A percentile compares a stretch with the other conserved stretches of the same genome.
phyloP scores from a whole-genome alignment of 1,140 invertebrate genomes.

The Semibalanus balanoides region DNA sequence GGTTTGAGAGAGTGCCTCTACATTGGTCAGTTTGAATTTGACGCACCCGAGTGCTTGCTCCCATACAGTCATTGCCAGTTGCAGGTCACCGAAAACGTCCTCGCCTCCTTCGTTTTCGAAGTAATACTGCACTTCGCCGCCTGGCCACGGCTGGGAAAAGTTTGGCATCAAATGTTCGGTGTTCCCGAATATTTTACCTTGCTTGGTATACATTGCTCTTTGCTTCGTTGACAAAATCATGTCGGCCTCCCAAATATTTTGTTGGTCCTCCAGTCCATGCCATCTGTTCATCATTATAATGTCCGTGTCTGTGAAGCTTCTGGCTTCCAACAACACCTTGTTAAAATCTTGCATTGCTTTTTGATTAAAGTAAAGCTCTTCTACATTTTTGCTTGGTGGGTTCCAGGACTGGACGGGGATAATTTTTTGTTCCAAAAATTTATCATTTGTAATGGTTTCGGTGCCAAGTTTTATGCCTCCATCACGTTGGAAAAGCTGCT shows the following conservation, averaged over 20 bases:
- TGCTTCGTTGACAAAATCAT: not conserved
- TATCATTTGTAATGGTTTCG: not conserved
- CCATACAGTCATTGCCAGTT: not conserved
- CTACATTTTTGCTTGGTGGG: not conserved
- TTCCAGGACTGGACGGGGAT: not conserved
- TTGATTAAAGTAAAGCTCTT: not conserved
- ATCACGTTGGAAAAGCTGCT: not conserved
- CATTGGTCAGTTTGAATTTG: not conserved
- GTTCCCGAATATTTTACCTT: not conserved
- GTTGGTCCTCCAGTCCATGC: not conserved
- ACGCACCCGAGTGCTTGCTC: not conserved
- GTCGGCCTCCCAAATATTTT: not conserved
- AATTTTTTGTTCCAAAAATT: not conserved
- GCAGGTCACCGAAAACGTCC: not conserved
- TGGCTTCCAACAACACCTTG: not conserved
- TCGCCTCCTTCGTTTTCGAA: not conserved
- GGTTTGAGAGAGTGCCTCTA: too few species aligned
- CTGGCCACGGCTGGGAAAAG: not conserved
- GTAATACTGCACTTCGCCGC: not conserved
- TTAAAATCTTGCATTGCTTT: not conserved
- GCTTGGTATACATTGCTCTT: not conserved
- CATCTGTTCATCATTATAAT: not conserved
- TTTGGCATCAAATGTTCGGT: not conserved
- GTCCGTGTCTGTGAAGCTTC: not conserved
- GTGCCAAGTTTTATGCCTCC: not conserved